phyloP scores from a whole-genome alignment of 2,113 vertebrate genomes.

The Anguilla rostrata region DNA sequence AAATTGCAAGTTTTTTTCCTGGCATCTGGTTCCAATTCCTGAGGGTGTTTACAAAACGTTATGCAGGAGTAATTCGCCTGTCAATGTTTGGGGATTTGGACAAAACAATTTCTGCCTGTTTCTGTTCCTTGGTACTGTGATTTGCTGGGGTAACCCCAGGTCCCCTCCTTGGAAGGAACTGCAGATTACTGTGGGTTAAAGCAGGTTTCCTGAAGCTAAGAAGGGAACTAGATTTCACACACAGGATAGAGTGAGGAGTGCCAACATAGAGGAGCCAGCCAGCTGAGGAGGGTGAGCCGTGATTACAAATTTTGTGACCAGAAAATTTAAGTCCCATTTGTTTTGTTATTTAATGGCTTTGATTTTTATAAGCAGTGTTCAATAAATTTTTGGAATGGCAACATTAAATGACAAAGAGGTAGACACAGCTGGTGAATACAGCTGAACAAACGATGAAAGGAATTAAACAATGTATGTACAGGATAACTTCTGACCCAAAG shows the following conservation, averaged over 20 bases:
- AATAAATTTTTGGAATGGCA: not conserved
- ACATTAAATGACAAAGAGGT: not conserved
- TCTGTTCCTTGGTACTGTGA: not conserved
- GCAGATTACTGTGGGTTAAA: not conserved
- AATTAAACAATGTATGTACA: too few relatives aligned
- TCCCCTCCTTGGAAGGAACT: not conserved
- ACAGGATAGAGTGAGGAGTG: not conserved
- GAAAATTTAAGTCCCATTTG: not conserved
- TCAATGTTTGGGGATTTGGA: not conserved
- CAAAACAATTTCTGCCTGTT: not conserved
- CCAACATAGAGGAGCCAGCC: not conserved
- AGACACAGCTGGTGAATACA: not conserved
- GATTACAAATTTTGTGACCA: not conserved
- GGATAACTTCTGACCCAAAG: not conserved
- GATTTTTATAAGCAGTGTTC: slow-evolving; percentile 5
- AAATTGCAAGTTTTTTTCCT: slow-evolving; percentile 22
- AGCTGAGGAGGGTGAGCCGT: too few relatives aligned
- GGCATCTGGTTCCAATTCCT: slow-evolving; percentile 13
- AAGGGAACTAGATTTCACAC: not conserved
- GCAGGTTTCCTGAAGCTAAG: not conserved
- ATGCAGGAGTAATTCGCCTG: slow-evolving; percentile 18
- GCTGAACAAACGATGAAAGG: not conserved
- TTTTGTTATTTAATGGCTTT: not conserved
- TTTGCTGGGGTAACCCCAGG: not conserved
- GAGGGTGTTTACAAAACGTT: slow-evolving; percentile 1